Conservation (phyloP, 1,140 invertebrate species). For the Mizuhopecten yessoensis region DNA sequence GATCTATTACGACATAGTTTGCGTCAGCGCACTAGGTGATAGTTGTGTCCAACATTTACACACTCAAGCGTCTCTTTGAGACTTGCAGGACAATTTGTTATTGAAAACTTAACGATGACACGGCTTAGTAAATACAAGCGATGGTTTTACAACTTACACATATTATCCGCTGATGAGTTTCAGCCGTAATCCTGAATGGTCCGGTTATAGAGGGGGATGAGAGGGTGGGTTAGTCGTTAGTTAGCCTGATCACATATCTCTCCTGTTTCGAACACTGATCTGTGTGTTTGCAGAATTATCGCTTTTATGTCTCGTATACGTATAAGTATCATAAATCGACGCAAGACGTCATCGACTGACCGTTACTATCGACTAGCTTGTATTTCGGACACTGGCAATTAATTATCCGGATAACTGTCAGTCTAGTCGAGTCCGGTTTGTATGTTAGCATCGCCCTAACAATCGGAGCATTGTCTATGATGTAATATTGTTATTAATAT, state of each 20-base stretch:
- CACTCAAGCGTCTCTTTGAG: no score
- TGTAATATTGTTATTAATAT: conserved; percentile 16
- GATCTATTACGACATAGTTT: no score
- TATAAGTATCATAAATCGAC: neutral
- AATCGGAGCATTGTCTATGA: neutral
- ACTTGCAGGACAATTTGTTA: no score
- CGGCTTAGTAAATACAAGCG: neutral
- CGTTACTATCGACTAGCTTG: neutral
- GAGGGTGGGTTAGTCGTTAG: neutral
- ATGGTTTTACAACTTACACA: conserved; percentile 1
- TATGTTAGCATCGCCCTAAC: neutral
- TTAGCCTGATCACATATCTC: neutral
- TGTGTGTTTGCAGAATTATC: neutral
- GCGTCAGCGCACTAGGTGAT: no score
- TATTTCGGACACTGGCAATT: neutral
- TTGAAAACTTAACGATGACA: neutral
- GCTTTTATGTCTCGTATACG: neutral
- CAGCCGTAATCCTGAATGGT: neutral
- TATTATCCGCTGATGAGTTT: neutral
- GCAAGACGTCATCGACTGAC: neutral
- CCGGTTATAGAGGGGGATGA: no score
- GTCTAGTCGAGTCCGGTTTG: neutral
- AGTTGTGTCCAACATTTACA: no score
- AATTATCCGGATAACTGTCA: conserved; percentile 29
- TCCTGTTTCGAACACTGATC: neutral